phyloP scores from a whole-genome alignment of 1,140 invertebrate genomes.

The Babylonia areolata region DNA sequence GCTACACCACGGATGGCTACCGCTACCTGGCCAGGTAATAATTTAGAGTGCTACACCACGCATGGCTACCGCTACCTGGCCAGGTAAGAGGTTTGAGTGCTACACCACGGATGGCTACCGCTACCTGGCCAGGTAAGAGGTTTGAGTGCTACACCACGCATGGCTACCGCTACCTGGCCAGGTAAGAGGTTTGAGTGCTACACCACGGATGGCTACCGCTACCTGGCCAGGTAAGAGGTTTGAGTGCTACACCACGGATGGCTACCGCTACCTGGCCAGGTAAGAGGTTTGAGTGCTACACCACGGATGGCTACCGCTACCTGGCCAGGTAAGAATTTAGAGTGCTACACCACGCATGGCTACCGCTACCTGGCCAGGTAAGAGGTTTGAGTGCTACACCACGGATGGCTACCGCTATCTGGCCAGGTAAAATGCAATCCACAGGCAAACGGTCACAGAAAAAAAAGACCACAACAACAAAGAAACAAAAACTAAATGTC shows the following conservation, averaged over 20 bases:
- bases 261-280: slow-evolving; percentile 21
- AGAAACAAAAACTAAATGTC: no score
- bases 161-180: background rate
- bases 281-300: slow-evolving; percentile 17
- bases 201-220: no score
- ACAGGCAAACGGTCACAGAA: no score
- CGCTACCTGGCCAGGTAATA: slow-evolving; percentile 20
- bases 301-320: slow-evolving; percentile 22
- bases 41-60: background rate
- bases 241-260: slow-evolving; percentile 21
- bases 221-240: slow-evolving; percentile 1
- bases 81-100: background rate
- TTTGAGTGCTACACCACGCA: background rate
- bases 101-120: background rate
- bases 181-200: background rate
- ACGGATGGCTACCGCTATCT: slow-evolving; percentile 24
- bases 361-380: slow-evolving; percentile 22
- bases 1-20: slow-evolving; percentile 30
- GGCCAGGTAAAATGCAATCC: background rate
- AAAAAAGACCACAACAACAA: no score
- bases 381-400: slow-evolving; percentile 16
- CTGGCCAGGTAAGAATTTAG: slow-evolving; percentile 9
- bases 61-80: background rate
- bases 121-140: background rate
- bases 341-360: slow-evolving; percentile 17